Evolutionary conservation across 1,140 invertebrate genomes (phyloP).

Genomic region (Streblospio benedicti): DNA sequence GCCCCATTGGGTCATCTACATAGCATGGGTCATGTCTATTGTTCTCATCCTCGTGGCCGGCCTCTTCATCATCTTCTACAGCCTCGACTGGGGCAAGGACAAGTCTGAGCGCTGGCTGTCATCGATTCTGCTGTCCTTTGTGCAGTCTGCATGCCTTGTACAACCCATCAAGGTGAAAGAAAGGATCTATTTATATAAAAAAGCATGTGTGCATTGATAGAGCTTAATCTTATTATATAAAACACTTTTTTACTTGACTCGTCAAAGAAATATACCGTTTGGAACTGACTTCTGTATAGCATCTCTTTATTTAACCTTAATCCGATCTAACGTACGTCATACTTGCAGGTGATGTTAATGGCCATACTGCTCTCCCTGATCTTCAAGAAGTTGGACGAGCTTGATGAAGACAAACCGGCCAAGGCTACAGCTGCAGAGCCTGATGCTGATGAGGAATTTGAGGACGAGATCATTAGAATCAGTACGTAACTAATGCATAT

Average conservation of each 20-base stretch:
- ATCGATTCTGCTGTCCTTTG: constrained; percentile 7
- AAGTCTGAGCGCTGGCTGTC: constrained; percentile 14
- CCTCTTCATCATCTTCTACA: constrained; percentile 15
- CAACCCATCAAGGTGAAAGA: constrained; percentile 16
- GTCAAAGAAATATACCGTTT: too few relatives aligned
- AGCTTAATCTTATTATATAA: too few relatives aligned
- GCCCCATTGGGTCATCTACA: constrained; percentile 8
- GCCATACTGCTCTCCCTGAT: constrained; percentile 25
- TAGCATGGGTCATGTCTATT: constrained; percentile 9
- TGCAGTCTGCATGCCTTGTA: constrained; percentile 9
- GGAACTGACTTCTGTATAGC: too few relatives aligned
- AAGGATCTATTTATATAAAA: too few relatives aligned
- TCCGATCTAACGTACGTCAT: too few relatives aligned
- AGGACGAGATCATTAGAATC: neutral
- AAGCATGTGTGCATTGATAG: too few relatives aligned
- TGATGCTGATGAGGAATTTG: neutral
- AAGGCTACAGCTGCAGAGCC: neutral
- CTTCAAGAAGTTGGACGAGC: constrained; percentile 25
- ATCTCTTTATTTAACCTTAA: too few relatives aligned
- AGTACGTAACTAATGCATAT: neutral
- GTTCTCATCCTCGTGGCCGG: neutral
- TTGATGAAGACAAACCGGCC: neutral
- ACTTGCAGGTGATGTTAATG: too few relatives aligned
- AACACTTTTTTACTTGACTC: too few relatives aligned
- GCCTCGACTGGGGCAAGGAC: constrained; percentile 12